Base-by-base conservation (phyloP, 2,797 vertebrate genomes). In the Ceyx erithaca region DNA sequence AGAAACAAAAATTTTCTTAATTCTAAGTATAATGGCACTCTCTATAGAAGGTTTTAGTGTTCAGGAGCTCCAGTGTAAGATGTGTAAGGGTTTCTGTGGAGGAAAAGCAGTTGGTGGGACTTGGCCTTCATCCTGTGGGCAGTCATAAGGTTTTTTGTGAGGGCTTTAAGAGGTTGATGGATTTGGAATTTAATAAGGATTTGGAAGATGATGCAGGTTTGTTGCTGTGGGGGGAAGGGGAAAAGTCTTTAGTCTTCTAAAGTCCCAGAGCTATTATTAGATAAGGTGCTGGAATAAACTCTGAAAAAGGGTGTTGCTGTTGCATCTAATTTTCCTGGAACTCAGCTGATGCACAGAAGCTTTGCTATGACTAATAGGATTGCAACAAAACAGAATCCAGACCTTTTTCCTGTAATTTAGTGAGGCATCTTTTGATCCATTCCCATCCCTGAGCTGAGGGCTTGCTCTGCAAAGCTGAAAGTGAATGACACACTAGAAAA, bases 341-440 rank as follows among this genome's bases (percentile, higher is more conserved):
- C 33, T 62, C 48, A 20, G 30, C 40, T 73, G 87, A 77, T 58
- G 54, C 69, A 45, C 66, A 37, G 19, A 26, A 57, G 40, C 55
- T 77, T 91, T 87, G 26, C 76, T 68, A 16, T 73, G 69, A 48
- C 61, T 89, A 80, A 67, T 31, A 57, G 69, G 80, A 78, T 91
- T 80, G 72, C 69, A 67, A 18, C 43, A 12, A 70, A 95, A 83
- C 41, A 92, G 49, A 73, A 83, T 73, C 22, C 69, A 85, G 73
- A 12, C 30, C 10, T 80, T 87, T 83, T 71, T 64, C 68, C 35
- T 83, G 28, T 52, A 25, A 54, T 73, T 80, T 55, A 78, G 21
- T 68, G 69, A 71, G 62, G 58, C 66, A 49, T 75, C 57, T 89
- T 91, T 63, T 85, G 66, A 83, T 80, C 66, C 73, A 4, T 33